Percentiles rank a stretch among this genome's conserved stretches.
Evolutionary conservation across 1,140 invertebrate species (phyloP).

Genomic region (Penaeus chinensis): DNA sequence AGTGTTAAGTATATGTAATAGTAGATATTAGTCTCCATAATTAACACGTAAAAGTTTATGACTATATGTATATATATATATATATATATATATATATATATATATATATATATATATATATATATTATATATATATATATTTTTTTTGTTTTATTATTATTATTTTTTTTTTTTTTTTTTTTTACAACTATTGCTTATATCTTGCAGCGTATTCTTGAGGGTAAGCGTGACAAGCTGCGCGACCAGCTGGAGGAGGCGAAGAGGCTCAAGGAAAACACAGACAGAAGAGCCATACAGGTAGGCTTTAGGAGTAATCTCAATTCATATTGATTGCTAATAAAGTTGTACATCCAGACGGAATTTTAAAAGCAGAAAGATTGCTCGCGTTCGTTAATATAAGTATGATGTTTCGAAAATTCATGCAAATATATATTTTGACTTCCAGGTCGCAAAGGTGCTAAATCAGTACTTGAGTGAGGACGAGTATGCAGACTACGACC

Average conservation of each 20-base stretch:
- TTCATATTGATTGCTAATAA: neutral
- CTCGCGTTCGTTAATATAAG: neutral
- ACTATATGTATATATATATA: no score
- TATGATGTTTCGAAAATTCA: neutral
- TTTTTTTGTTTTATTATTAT: neutral
- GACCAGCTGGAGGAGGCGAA: conserved; percentile 88
- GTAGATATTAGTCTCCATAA: no score
- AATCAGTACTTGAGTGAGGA: conserved; percentile 80
- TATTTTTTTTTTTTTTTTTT: conserved; percentile 31
- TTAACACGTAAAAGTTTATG: no score
- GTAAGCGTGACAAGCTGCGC: conserved; percentile 82
- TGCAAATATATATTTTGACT: neutral
- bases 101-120: no score
- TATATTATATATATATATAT: no score
- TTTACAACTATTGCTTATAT: no score
- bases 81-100: no score
- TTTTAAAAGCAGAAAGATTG: no score
- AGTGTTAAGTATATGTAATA: no score
- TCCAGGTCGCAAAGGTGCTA: conserved; percentile 77
- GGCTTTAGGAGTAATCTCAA: neutral
- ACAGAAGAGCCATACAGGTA: conserved; percentile 78
- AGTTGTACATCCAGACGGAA: no score
- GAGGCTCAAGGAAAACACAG: conserved; percentile 84
- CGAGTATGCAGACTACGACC: conserved; percentile 85
- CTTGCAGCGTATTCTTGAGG: conserved; percentile 65